Conservation (phyloP, 2,888 invertebrate species). For the Sphinx pinastri region DNA sequence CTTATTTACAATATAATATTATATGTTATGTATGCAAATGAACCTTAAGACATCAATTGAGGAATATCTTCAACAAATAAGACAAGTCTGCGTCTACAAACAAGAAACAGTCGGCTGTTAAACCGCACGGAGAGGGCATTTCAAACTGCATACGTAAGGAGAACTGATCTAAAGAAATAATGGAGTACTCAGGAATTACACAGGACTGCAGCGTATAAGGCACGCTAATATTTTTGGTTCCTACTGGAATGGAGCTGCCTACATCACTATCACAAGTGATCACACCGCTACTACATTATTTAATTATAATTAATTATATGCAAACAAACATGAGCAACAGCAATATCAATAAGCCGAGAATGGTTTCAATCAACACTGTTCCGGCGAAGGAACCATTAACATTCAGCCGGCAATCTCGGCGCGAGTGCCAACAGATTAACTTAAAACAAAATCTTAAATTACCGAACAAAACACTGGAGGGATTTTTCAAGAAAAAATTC, state of each 20-base stretch:
- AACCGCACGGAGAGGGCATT: not conserved
- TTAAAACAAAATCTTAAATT: slow-evolving; percentile 34
- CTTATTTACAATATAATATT: no score
- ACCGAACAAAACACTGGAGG: slow-evolving; percentile 40
- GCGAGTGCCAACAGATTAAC: slow-evolving; percentile 20
- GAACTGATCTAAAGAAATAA: not conserved
- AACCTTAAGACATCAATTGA: not conserved
- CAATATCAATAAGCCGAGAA: not conserved
- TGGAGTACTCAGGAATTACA: no score
- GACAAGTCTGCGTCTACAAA: not conserved
- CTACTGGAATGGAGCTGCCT: no score
- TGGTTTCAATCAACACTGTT: slow-evolving; percentile 8
- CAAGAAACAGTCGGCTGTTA: not conserved
- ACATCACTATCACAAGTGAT: no score
- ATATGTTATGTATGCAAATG: no score
- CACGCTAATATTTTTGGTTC: no score
- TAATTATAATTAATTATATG: not conserved
- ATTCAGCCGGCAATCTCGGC: not conserved
- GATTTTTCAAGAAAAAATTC: slow-evolving; percentile 39
- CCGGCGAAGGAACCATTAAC: not conserved
- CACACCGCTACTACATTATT: no score
- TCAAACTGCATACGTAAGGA: not conserved
- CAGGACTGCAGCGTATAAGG: no score
- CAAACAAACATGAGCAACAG: not conserved
- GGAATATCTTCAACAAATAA: not conserved